Conservation (phyloP, 2,888 invertebrate species). For the Caenorhabditis sp. region DNA sequence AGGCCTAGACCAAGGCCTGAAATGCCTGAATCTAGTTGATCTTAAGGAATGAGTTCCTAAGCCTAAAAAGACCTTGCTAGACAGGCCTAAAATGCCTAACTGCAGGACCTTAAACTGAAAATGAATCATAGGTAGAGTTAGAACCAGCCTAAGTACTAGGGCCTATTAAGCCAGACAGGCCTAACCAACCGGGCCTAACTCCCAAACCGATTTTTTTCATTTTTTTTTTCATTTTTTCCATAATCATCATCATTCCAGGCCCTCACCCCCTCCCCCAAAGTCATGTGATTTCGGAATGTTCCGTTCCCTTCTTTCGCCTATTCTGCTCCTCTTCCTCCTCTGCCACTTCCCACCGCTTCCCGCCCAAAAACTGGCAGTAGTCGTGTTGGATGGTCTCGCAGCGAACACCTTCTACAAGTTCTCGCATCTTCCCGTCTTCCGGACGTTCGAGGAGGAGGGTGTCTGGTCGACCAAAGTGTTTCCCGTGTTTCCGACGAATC, state of each 20-base stretch:
- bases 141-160: no score
- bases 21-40: no score
- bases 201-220: slow-evolving; percentile 53
- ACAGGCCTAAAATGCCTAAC: no score
- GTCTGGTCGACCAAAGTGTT: slow-evolving; percentile 70
- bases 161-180: no score
- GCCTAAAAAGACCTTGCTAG: no score
- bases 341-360: not conserved
- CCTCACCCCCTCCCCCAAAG: no score
- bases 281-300: not conserved
- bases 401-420: slow-evolving; percentile 71
- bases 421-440: slow-evolving; percentile 65
- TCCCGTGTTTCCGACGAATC: slow-evolving; percentile 72
- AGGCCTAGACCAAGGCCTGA: no score
- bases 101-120: no score
- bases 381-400: slow-evolving; percentile 71
- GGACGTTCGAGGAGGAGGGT: slow-evolving; percentile 72
- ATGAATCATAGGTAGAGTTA: no score
- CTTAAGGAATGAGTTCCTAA: no score
- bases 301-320: not conserved
- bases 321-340: slow-evolving; percentile 5
- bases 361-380: slow-evolving; percentile 56
- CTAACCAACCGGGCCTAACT: no score
- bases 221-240: slow-evolving; percentile 4
- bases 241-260: no score